Percentiles rank a stretch among this genome's conserved stretches.
Evolutionary conservation across 2,797 vertebrate genomes (phyloP).

Genomic region (Malacoctenus gilli): DNA sequence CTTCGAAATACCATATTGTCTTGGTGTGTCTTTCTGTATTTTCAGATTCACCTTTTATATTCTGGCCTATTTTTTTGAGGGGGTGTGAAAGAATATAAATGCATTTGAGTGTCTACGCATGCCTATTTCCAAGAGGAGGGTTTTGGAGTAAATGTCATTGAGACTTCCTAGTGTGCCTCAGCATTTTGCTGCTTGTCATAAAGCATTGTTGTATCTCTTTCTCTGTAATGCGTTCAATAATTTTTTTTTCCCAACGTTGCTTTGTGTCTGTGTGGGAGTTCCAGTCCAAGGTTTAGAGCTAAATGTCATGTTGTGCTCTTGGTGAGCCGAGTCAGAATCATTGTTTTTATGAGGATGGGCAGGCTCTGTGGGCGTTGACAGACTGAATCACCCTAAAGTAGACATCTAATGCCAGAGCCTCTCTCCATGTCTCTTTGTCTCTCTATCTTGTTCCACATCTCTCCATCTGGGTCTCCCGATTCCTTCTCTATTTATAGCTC

Average conservation of each 20-base stretch:
- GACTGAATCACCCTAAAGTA: constrained; percentile 56
- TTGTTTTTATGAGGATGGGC: constrained; percentile 67
- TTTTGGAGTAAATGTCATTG: constrained; percentile 45
- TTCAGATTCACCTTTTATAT: constrained; percentile 29
- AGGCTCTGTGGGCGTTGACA: constrained; percentile 64
- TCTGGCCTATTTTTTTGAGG: constrained; percentile 18
- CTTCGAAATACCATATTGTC: constrained; percentile 40
- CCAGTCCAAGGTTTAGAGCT: constrained; percentile 47
- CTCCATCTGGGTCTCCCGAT: constrained; percentile 29
- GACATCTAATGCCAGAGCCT: constrained; percentile 40
- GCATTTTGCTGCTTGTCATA: constrained; percentile 30
- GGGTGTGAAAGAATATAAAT: constrained; percentile 6
- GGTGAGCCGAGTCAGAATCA: constrained; percentile 56
- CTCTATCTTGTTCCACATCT: constrained; percentile 8
- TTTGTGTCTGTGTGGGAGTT: constrained; percentile 51
- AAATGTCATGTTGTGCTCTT: constrained; percentile 67
- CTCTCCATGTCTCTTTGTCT: constrained; percentile 15
- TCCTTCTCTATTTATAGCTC: constrained; percentile 37
- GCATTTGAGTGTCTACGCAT: not conserved
- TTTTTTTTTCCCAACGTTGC: constrained; percentile 27
- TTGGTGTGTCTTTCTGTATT: constrained; percentile 18
- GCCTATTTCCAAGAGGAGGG: not conserved
- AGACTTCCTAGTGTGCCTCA: constrained; percentile 12
- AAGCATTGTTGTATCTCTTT: constrained; percentile 37
- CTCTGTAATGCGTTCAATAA: constrained; percentile 35